Conservation (phyloP, 2,797 vertebrate genomes). For the Zalophus californianus region DNA sequence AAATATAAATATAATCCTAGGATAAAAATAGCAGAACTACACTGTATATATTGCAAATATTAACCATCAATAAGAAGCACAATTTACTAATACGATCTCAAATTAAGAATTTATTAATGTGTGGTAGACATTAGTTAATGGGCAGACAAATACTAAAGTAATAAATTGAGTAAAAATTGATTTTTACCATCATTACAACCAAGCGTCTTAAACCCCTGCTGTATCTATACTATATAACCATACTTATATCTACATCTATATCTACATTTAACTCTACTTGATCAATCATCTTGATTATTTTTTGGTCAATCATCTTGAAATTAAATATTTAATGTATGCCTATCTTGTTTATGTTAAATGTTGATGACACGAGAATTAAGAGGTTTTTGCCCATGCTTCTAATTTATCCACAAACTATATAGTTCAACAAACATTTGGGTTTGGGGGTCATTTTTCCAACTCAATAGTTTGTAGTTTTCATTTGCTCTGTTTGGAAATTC, state of each 20-base stretch:
- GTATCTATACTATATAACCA: neutral
- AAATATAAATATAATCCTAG: neutral
- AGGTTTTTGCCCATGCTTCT: neutral
- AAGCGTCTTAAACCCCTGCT: neutral
- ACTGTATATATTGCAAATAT: neutral
- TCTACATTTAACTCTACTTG: neutral
- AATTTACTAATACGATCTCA: neutral
- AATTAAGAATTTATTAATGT: neutral
- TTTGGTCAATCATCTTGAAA: neutral
- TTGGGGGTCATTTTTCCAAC: constrained; percentile 46
- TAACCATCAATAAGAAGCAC: constrained; percentile 5
- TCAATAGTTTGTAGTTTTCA: constrained; percentile 20
- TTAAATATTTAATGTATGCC: neutral
- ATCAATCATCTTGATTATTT: neutral
- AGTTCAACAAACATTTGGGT: constrained; percentile 40
- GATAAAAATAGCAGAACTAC: constrained; percentile 10
- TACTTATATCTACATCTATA: neutral
- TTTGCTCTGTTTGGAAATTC: constrained; percentile 30
- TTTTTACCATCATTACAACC: neutral
- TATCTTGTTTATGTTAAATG: neutral
- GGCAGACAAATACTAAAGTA: neutral
- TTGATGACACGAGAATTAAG: neutral
- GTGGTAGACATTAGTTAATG: neutral
- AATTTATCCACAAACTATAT: neutral
- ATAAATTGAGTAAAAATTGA: neutral